phyloP scores from a whole-genome alignment of 2,113 vertebrate genomes.

The Orthonyx spaldingii region DNA sequence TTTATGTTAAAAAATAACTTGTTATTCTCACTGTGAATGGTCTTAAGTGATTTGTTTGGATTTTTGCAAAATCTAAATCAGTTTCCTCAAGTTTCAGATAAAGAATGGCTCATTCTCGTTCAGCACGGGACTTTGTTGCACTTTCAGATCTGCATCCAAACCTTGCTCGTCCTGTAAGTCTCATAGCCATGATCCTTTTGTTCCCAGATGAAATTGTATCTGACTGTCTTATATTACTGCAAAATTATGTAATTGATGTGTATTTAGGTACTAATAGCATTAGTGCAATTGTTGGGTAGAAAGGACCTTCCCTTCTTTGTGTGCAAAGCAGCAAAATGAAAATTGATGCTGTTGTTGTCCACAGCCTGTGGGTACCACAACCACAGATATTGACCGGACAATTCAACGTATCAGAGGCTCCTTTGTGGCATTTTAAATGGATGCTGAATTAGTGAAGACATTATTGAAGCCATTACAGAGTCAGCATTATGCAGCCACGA shows the following conservation, averaged over 20 bases:
- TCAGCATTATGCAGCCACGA: constrained; percentile 44
- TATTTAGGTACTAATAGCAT: constrained; percentile 37
- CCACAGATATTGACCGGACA: constrained; percentile 28
- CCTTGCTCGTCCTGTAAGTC: constrained; percentile 84
- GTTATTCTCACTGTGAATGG: constrained; percentile 23
- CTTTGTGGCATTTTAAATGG: constrained; percentile 63
- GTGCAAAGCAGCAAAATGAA: constrained; percentile 51
- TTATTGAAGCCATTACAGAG: neutral
- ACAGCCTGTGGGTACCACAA: neutral
- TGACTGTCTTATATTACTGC: constrained; percentile 19
- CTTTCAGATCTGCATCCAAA: constrained; percentile 89
- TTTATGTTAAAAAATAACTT: constrained; percentile 29
- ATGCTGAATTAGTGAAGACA: constrained; percentile 48
- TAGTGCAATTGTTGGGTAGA: constrained; percentile 47
- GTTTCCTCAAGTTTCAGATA: constrained; percentile 66
- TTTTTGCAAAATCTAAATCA: neutral
- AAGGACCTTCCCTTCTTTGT: constrained; percentile 43
- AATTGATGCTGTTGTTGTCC: constrained; percentile 50
- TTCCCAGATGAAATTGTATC: constrained; percentile 39
- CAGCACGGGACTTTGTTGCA: constrained; percentile 69
- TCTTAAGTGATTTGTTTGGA: constrained; percentile 38
- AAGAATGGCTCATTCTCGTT: constrained; percentile 71
- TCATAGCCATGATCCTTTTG: constrained; percentile 13
- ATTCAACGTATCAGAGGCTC: constrained; percentile 49
- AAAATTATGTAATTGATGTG: constrained; percentile 51